phyloP scores from a whole-genome alignment of 2,797 vertebrate genomes.

The Linurgus olivaceus region DNA sequence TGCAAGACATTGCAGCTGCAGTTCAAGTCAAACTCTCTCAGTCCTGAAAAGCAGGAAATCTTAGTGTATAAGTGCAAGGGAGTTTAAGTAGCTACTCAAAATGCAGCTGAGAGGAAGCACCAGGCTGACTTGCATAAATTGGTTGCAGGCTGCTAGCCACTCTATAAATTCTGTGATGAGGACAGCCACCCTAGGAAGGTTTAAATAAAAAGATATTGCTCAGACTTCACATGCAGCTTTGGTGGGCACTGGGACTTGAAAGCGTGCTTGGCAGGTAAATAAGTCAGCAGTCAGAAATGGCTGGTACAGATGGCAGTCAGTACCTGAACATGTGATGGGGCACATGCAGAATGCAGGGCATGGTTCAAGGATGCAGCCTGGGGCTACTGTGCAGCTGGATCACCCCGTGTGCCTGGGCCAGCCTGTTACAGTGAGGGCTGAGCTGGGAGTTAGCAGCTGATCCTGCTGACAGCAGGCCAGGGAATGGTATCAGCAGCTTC shows the following conservation, averaged over 20 bases:
- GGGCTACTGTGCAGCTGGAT: not conserved
- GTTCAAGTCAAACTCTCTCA: not conserved
- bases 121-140: not conserved
- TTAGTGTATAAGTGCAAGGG: not conserved
- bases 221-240: not conserved
- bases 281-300: not conserved
- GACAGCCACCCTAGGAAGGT: not conserved
- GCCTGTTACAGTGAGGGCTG: not conserved
- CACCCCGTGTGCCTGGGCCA: rapidly evolving
- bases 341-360: not conserved
- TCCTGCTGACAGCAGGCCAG: not conserved
- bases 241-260: not conserved
- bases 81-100: not conserved
- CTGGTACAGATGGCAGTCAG: not conserved
- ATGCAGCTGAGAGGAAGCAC: not conserved
- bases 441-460: not conserved
- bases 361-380: no score
- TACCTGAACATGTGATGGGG: not conserved
- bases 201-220: not conserved
- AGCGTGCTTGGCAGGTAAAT: not conserved
- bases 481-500: not conserved
- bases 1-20: not conserved
- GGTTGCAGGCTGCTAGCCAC: not conserved
- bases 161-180: not conserved
- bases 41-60: not conserved